phyloP scores from a whole-genome alignment of 2,797 vertebrate species.

The Pampus argenteus region DNA sequence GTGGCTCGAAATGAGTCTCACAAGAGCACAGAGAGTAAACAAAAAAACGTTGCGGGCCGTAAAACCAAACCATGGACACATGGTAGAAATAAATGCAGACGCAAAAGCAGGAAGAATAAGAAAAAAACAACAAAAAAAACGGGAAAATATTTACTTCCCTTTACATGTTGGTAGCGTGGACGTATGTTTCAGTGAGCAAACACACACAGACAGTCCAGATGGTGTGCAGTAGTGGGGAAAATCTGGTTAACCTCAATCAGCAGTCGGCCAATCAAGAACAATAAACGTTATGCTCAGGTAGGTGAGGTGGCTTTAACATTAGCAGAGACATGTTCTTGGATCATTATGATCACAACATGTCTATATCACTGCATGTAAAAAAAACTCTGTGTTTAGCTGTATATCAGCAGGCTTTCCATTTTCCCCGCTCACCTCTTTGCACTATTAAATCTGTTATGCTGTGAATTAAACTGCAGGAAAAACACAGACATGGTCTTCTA shows the following conservation, averaged over 20 bases:
- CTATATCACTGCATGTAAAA: too few species aligned
- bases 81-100: not conserved
- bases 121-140: not conserved
- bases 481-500: too few species aligned
- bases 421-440: too few species aligned
- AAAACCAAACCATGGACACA: not conserved
- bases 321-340: too few species aligned
- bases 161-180: not conserved
- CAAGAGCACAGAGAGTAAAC: too few species aligned
- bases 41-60: too few species aligned
- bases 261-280: not conserved
- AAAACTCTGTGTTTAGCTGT: too few species aligned
- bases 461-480: too few species aligned
- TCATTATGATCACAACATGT: too few species aligned
- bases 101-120: not conserved
- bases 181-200: not conserved
- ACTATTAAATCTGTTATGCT: too few species aligned
- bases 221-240: not conserved
- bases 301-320: too few species aligned
- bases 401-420: too few species aligned
- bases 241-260: not conserved
- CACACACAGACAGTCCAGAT: slow-evolving; percentile 2
- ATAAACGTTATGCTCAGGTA: not conserved
- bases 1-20: not conserved
- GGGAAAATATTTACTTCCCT: not conserved